Conservation (phyloP, 1,140 invertebrate genomes). For the Eriocheir sinensis region DNA sequence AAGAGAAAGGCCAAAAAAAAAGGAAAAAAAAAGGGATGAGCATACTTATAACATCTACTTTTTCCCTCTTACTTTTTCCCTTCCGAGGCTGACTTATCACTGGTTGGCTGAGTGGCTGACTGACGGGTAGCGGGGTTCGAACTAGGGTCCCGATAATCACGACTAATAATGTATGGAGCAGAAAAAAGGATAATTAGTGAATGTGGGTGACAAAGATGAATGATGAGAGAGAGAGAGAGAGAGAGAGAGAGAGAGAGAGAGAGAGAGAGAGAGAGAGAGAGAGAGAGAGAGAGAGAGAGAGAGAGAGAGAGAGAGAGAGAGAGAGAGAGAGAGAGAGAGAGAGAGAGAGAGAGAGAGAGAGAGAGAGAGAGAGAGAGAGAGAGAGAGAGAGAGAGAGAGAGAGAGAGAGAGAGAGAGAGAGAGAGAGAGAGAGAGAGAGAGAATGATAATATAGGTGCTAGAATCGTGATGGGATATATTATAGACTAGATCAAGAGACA, state of each 20-base stretch:
- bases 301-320: too few species aligned
- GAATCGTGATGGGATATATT: too few species aligned
- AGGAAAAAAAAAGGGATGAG: not conserved
- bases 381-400: too few species aligned
- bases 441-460: too few species aligned
- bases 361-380: not conserved
- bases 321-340: too few species aligned
- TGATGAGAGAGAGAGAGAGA: not conserved
- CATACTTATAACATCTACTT: not conserved
- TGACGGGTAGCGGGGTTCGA: not conserved
- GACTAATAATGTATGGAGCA: not conserved
- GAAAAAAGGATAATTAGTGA: not conserved
- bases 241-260: not conserved
- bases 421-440: too few species aligned
- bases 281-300: conserved; percentile 8
- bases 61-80: not conserved
- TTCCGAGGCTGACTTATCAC: not conserved
- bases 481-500: too few species aligned
- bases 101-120: not conserved
- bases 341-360: too few species aligned
- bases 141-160: not conserved
- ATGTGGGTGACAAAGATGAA: not conserved
- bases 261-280: not conserved
- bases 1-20: not conserved
- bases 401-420: too few species aligned